Base-by-base conservation (phyloP, 2,113 vertebrate genomes). In the Chionis minor region DNA sequence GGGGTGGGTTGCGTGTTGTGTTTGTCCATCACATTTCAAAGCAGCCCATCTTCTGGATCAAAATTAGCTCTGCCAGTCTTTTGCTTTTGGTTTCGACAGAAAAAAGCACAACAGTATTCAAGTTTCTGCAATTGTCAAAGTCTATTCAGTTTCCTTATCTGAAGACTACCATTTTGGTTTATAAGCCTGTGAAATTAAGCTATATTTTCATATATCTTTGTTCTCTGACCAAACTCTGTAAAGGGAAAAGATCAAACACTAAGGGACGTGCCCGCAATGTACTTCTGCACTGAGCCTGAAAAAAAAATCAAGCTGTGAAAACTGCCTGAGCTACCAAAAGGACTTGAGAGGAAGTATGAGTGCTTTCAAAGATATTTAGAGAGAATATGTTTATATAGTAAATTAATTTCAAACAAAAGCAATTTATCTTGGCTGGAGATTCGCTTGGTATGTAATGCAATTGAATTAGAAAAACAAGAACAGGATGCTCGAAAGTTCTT, bases 391-490 rank as follows among this genome's bases (percentile, higher is more conserved):
- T 93, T 94, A 70, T 59, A 67, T 18, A 92, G 54, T 65, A 95
- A 88, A 95, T 93, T 67, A 94, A 95, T 91, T 71, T 92, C 63
- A 94, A 95, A 63, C 24, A 95, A 94, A 94, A 44, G 5, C 14
- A 32, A 17, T 72, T 82, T 52, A 17, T 70, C 54, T 88, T 85
- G 13, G 40, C 26, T 90, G 28, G 49, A 91, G 17, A n/a, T 33
- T 71, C 8, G 8, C 14, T 2, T 62, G 66, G 27, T 75, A 6
- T 4, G 63, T 58, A 88, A 45, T 62, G 38, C 13, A 77, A 67
- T 62, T 17, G 33, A 79, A 42, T 71, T 75, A 93, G 38, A 66
- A 82, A 96, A 94, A 89, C 8, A 88, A 90, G 59, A 66, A 73
- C 47, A 51, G 13, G 78, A 86, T 49, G 56, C 67, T 79, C 2